These are phyloP conservation scores for Acropora tenuis DNA, from an alignment of 64 coral and sea anemone genomes.

Conservation along the genomic window DNA sequence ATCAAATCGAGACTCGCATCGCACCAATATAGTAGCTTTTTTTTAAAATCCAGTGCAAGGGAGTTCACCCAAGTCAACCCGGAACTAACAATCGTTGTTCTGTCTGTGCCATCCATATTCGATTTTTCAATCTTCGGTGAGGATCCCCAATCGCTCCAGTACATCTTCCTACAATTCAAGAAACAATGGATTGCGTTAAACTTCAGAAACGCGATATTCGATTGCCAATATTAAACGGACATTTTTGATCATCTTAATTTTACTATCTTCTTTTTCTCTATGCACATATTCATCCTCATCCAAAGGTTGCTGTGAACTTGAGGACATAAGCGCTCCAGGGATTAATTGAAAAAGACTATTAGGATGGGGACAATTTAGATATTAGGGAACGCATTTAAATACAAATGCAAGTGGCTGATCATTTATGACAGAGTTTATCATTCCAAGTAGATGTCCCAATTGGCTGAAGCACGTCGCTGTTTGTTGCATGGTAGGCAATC, in stretches of 20 bases:
- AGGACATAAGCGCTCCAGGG: background rate
- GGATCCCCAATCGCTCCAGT: too few species aligned
- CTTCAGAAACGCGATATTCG: background rate
- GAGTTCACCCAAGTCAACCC: too few species aligned
- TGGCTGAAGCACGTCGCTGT: background rate
- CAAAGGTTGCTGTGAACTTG: constrained; percentile 1
- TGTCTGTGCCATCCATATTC: too few species aligned
- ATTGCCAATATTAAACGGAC: too few species aligned
- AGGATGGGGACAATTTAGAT: background rate
- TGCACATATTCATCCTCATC: background rate
- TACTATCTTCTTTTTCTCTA: background rate
- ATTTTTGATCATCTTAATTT: background rate
- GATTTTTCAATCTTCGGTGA: too few species aligned
- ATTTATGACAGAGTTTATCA: background rate
- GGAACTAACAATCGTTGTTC: too few species aligned
- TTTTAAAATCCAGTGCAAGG: too few species aligned
- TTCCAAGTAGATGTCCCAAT: background rate
- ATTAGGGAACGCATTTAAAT: background rate
- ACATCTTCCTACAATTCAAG: too few species aligned
- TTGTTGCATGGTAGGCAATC: background rate
- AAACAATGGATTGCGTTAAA: constrained; percentile 1
- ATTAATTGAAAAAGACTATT: background rate
- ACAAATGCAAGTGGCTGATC: constrained; percentile 4
- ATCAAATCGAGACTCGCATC: too few species aligned
- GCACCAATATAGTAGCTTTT: too few species aligned